Evolutionary conservation across 2,888 invertebrate species (phyloP).

Genomic region (Unio pictorum): DNA sequence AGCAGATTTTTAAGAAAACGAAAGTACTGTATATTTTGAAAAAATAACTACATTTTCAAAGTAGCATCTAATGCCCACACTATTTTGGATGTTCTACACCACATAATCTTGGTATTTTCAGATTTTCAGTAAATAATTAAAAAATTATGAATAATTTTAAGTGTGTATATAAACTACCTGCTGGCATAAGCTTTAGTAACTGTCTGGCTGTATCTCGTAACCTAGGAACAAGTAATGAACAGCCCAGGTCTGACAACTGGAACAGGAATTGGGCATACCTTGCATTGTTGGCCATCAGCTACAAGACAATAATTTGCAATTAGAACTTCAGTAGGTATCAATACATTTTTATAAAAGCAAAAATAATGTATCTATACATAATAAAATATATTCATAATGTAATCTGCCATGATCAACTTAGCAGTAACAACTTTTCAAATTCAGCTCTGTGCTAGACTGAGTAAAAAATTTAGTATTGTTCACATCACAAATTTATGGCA

Average conservation of each 20-base stretch:
- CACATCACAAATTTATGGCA: no score
- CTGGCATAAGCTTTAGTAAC: slow-evolving; percentile 86
- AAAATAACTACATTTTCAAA: not conserved
- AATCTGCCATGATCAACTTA: not conserved
- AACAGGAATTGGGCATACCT: slow-evolving; percentile 74
- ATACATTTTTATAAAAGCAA: not conserved
- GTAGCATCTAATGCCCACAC: not conserved
- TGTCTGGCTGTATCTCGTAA: slow-evolving; percentile 88
- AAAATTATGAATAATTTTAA: no score
- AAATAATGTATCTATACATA: not conserved
- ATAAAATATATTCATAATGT: not conserved
- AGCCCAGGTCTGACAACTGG: slow-evolving; percentile 90
- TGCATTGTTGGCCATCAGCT: slow-evolving; percentile 87
- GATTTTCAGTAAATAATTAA: no score
- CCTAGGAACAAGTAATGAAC: slow-evolving; percentile 83
- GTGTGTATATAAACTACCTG: slow-evolving; percentile 71
- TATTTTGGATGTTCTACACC: not conserved
- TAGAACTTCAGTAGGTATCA: not conserved
- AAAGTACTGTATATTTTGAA: no score
- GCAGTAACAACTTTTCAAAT: not conserved
- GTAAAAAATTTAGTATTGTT: no score
- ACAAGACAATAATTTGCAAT: slow-evolving; percentile 42
- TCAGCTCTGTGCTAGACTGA: not conserved
- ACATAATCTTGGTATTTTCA: not conserved
- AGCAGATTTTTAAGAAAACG: no score